A percentile compares a stretch with the other conserved stretches of the same genome.
Evolutionary conservation across 37 sponge, comb jelly and placozoan species (phyloP).

Genomic region (Beroe ovata): DNA sequence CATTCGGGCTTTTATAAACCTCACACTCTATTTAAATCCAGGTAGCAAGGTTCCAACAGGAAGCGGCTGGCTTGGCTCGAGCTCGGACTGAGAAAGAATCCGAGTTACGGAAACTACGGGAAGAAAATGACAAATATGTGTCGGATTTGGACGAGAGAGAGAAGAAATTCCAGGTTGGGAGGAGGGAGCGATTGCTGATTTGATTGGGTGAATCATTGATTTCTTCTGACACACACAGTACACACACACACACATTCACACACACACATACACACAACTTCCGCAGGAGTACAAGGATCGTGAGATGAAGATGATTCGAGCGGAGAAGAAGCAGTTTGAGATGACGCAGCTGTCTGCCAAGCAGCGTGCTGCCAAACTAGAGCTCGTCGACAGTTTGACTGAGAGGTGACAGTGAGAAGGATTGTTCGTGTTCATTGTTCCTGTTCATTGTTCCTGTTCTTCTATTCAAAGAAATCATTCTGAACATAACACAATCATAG

Average conservation of each 20-base stretch:
- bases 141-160: conserved; percentile 37
- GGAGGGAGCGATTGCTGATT: no score
- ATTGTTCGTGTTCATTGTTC: no score
- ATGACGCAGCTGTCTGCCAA: conserved; percentile 55
- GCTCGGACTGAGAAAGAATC: conserved; percentile 39
- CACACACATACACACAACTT: neutral
- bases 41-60: conserved; percentile 64
- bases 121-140: conserved; percentile 45
- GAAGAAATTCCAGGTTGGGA: conserved; percentile 66
- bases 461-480: no score
- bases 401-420: no score
- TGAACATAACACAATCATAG: no score
- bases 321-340: conserved; percentile 62
- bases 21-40: no score
- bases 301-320: conserved; percentile 50
- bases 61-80: conserved; percentile 53
- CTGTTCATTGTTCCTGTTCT: no score
- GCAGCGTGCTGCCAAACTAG: conserved; percentile 57
- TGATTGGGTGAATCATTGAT: no score
- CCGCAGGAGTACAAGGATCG: conserved; percentile 50
- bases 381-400: conserved; percentile 51
- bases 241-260: no score
- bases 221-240: no score
- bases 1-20: no score
- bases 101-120: conserved; percentile 28